Conservation (phyloP, 2,113 vertebrate species). For the Prionailurus bengalensis region DNA sequence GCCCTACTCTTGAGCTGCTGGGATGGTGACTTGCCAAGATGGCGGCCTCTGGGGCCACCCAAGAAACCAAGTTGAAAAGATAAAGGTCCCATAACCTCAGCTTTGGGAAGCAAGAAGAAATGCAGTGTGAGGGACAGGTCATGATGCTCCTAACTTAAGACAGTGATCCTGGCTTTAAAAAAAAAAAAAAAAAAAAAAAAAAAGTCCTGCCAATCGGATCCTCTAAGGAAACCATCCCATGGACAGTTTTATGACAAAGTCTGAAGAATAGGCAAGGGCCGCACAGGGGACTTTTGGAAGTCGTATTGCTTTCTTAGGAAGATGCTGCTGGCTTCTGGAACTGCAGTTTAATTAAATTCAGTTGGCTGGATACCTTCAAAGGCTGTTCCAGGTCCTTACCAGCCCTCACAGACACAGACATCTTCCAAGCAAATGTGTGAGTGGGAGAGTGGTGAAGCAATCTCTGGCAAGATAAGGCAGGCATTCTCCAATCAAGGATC, state of each 20-base stretch:
- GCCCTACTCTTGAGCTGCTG: not conserved
- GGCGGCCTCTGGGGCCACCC: not conserved
- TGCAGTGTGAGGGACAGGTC: not conserved
- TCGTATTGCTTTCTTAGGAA: constrained; percentile 63
- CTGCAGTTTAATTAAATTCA: constrained; percentile 69
- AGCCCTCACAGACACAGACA: not conserved
- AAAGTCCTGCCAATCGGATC: not conserved
- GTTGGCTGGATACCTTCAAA: constrained; percentile 45
- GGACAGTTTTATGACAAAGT: not conserved
- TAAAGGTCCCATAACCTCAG: not conserved
- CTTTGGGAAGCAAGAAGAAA: not conserved
- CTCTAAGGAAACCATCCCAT: not conserved
- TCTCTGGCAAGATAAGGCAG: constrained; percentile 59
- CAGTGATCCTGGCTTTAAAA: not conserved
- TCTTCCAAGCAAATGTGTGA: constrained; percentile 65
- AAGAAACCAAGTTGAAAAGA: not conserved
- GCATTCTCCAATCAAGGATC: not conserved
- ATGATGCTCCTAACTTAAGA: not conserved
- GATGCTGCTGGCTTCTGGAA: constrained; percentile 55
- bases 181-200: not conserved
- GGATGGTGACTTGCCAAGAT: not conserved
- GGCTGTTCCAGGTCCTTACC: constrained; percentile 55
- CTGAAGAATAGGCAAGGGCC: constrained; percentile 28
- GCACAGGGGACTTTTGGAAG: not conserved
- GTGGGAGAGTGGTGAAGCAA: not conserved